phyloP scores from a whole-genome alignment of 1,140 invertebrate species.

The Macrocentrus cingulum region DNA sequence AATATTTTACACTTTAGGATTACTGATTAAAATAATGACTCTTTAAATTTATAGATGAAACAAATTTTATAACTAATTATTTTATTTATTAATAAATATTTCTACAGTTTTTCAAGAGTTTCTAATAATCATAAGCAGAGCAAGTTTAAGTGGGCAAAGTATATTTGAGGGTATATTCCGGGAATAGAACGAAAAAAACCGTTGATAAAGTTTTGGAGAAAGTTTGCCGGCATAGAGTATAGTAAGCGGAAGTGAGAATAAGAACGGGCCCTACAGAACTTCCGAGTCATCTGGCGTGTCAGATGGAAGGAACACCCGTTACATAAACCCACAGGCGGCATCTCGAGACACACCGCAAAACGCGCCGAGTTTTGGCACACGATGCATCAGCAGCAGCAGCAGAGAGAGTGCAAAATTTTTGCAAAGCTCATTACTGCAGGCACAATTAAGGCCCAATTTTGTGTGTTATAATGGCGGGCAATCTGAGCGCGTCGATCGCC shows the following conservation, averaged over 20 bases:
- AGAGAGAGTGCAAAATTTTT: constrained; percentile 39
- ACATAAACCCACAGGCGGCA: constrained; percentile 31
- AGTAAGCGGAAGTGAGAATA: constrained; percentile 21
- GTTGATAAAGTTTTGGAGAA: constrained; percentile 16
- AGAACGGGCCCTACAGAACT: constrained; percentile 10
- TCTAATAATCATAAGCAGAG: no score
- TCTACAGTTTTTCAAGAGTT: no score
- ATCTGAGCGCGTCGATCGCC: constrained; percentile 46
- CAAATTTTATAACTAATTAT: no score
- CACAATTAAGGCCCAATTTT: constrained; percentile 58
- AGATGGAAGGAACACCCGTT: constrained; percentile 40
- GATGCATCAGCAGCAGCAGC: no score
- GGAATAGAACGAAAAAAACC: neutral
- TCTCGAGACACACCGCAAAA: constrained; percentile 20
- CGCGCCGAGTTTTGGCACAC: constrained; percentile 29
- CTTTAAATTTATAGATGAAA: no score
- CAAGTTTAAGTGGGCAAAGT: no score
- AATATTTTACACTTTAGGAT: no score
- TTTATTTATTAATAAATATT: no score
- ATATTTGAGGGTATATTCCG: no score
- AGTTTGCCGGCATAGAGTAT: constrained; percentile 17
- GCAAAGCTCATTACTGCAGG: constrained; percentile 53
- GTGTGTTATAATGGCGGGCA: constrained; percentile 49
- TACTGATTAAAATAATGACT: no score
- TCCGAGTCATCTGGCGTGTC: constrained; percentile 29